Base-by-base conservation (phyloP, 1,140 invertebrate species). In the Micrasema longulum region DNA sequence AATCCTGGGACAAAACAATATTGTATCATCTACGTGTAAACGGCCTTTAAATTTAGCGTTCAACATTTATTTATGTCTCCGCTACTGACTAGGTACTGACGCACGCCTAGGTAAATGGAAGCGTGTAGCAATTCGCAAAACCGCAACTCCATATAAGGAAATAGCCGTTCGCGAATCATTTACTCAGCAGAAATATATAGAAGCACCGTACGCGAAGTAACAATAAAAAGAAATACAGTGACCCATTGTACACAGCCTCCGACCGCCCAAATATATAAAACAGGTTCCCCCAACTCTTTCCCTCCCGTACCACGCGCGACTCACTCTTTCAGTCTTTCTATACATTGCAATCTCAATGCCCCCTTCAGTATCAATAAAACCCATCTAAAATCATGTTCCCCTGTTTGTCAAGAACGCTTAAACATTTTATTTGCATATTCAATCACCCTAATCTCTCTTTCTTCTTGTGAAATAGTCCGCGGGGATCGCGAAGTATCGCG, bases 231-330 rank as follows among this genome's bases (percentile, higher is more conserved):
- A 60, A 60, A 47, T 22, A 64, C 5, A 10, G 26, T 36, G 23
- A 36, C 45, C 63, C 22, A 50, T 14, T 52, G 63, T 66, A 66
- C 63, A 10, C 63, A 66, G 63, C 63, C 45, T 66, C 63, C 55
- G 55, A 7, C 35, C 63, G 45, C 47, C 63, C 63, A 16, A 31
- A 31, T 5, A 18, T 5, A 18, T 11, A 16, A 48, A 66, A 66
- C 63, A 66, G 63, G 63, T 66, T 66, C 47, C 48, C 38, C n/a
- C 18, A n/a, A 52, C 47, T 52, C 63, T 38, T 36, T 52, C 47
- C 63, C 63, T 38, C 63, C n/a, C n/a, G 7, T 6, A 63, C 22
- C 1, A 31, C 26, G 7, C 23, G 14, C 35, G 43, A 14, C 63
- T 22, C 57, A 22, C 36, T 66, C 63, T 45, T 35, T 57, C 53